Evolutionary conservation across 2,888 invertebrate species (phyloP), one percentile per base, ranked within the genome.

Genomic region (Eubasilissa splendida): DNA sequence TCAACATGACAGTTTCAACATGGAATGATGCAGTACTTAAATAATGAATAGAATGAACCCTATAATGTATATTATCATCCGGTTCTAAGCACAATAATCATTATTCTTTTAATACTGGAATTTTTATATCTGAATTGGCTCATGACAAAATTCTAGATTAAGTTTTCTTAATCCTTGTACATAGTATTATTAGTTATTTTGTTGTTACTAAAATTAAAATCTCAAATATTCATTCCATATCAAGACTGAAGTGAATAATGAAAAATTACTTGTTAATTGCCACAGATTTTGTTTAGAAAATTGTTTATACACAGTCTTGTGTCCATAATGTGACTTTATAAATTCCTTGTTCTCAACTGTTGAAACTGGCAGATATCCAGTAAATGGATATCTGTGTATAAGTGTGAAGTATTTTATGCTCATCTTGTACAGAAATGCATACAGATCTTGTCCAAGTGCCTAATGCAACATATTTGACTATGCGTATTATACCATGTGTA

Each of bases 191-290:
- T 14, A 42, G 42, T 42, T 42, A 42, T 42, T 42, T 42, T 42
- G 42, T 42, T 59, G 4, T 59, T 31, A 63, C 9, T 11, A 63
- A 31, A n/a, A 31, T 42, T 10, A 63, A 60, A 60, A n/a, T 60
- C 60, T 63, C 33, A 11, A 63, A 63, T 42, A 42, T 63, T 63
- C 63, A 63, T 63, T 63, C 63, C 63, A 63, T 63, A 63, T 63
- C 33, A 63, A 63, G 63, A 63, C 63, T 63, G 63, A 63, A 63
- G 42, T 63, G 63, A 63, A 63, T 33, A 12, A 63, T 63, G 63
- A 33, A 63, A 63, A 33, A 33, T 63, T 63, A 33, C 63, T 42
- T 42, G 7, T 42, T 42, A 42, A 42, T 42, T 42, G 42, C 42
- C 42, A 42, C 42, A 42, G 42, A 42, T 42, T 42, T 42, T 42